These are phyloP conservation scores for Montipora capricornis DNA, from an alignment of 64 coral and sea anemone species.

Conservation along the genomic window DNA sequence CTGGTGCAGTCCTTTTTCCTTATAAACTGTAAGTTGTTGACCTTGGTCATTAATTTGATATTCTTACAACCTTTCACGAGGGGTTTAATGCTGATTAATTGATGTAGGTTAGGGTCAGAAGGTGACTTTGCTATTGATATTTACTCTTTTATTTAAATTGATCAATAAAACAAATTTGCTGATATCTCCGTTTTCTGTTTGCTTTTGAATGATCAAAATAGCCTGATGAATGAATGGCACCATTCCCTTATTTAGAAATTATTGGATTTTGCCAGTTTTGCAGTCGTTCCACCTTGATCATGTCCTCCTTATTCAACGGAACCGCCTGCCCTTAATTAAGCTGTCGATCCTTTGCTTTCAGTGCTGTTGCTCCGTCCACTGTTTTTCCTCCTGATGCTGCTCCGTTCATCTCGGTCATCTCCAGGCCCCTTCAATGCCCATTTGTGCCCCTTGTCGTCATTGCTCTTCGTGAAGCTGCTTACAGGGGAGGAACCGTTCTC, in stretches of 20 bases:
- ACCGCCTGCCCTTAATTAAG: background rate
- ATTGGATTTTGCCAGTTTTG: background rate
- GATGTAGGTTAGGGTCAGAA: too few species aligned
- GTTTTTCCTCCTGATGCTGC: background rate
- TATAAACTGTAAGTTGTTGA: too few species aligned
- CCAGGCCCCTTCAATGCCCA: background rate
- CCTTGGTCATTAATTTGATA: too few species aligned
- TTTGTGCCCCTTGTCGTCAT: background rate
- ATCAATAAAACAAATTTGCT: background rate
- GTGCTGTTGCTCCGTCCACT: background rate
- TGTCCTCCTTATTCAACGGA: background rate
- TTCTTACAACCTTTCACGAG: too few species aligned
- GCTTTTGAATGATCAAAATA: too few species aligned
- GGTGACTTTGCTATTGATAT: too few species aligned
- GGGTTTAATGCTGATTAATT: too few species aligned
- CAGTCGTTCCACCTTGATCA: too few species aligned
- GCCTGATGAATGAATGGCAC: background rate
- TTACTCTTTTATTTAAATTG: too few species aligned
- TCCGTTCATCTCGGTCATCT: constrained; percentile 1
- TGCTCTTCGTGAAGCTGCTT: background rate
- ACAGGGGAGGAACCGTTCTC: background rate
- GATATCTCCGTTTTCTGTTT: background rate
- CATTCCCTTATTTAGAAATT: too few species aligned
- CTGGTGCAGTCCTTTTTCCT: too few species aligned
- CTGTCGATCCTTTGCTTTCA: background rate